Base-by-base conservation (phyloP, 2,888 invertebrate species). In the Synanthedon formicaeformis region DNA sequence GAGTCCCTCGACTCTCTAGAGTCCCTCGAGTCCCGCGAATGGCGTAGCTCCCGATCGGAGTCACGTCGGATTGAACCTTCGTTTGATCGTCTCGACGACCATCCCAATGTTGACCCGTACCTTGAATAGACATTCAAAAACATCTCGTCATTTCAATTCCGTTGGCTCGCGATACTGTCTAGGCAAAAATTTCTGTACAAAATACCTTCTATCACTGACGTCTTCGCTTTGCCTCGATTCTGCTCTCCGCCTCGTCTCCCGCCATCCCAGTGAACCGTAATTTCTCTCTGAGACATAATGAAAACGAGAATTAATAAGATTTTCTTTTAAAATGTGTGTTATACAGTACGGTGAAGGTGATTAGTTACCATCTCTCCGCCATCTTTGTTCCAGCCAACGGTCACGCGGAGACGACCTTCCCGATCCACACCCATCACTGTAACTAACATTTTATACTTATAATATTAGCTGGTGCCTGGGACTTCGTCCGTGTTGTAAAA, bases 191-290 rank as follows among this genome's bases (percentile, higher is more conserved):
- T 5, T 23, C 23, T 5, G 23, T 23, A 23, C 23, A 23, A 45
- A n/a, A 51, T 60, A 81, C 81, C 81, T 77, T 62, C 84, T 73
- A 23, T 80, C 77, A 52, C 60, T 67, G 54, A 77, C 60, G 67
- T 91, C 90, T 55, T 91, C 90, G 55, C 78, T 87, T 61, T 91
- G 92, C 87, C 92, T 91, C 12, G 91, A 85, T 60, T 91, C 87
- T 54, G 88, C 88, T 51, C 89, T 81, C 56, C 89, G 78, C 50
- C 88, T 76, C 1, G 83, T 76, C 58, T 88, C 88, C 6, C 88
- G 73, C 81, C 88, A 86, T 0, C 88, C 87, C 13, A 88, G 65
- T 0, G 88, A 88, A 10, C 88, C 88, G 58, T 88, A 88, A 64
- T 83, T 84, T 56, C 86, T 75, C 54, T 88, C 88, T 88, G 67